phyloP scores from a whole-genome alignment of 2,888 invertebrate species.

The Thelaira solivaga region DNA sequence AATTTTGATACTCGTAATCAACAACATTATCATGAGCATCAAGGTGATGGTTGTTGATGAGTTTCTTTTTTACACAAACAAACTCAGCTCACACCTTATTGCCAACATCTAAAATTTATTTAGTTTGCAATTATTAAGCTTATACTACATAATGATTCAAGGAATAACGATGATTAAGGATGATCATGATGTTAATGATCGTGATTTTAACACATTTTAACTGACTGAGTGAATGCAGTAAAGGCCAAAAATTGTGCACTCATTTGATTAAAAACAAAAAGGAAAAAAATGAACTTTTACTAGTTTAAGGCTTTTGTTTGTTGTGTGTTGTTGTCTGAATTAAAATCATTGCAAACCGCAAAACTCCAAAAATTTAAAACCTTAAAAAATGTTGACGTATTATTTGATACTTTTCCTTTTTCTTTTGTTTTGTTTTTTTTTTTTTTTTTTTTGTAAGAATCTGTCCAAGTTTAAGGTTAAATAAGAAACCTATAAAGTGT shows the following conservation, averaged over 20 bases:
- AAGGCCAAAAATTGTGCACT: conserved; percentile 51
- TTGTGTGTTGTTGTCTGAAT: conserved; percentile 22
- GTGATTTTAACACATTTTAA: conserved; percentile 56
- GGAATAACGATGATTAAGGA: conserved; percentile 31
- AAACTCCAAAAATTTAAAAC: conserved; percentile 54
- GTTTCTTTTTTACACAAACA: neutral
- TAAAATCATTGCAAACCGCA: conserved; percentile 36
- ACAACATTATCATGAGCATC: conserved; percentile 53
- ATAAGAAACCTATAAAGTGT: conserved; percentile 60
- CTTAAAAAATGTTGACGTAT: conserved; percentile 49
- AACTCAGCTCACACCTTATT: too few species aligned
- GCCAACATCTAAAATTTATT: too few species aligned
- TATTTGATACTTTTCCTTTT: conserved; percentile 53
- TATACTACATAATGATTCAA: neutral
- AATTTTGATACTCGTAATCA: conserved; percentile 38
- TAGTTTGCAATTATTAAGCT: conserved; percentile 3
- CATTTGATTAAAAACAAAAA: too few species aligned
- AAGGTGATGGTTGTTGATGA: conserved; percentile 44
- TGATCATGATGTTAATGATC: conserved; percentile 48
- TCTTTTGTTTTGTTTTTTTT: conserved; percentile 50
- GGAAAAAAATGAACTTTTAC: conserved; percentile 32
- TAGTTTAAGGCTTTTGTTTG: conserved; percentile 14
- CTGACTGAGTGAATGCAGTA: neutral
- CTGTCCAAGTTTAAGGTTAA: conserved; percentile 62
- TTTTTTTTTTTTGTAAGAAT: too few species aligned